Evolutionary conservation across 2,797 vertebrate genomes (phyloP).

Genomic region (Enteromius radiatus): DNA sequence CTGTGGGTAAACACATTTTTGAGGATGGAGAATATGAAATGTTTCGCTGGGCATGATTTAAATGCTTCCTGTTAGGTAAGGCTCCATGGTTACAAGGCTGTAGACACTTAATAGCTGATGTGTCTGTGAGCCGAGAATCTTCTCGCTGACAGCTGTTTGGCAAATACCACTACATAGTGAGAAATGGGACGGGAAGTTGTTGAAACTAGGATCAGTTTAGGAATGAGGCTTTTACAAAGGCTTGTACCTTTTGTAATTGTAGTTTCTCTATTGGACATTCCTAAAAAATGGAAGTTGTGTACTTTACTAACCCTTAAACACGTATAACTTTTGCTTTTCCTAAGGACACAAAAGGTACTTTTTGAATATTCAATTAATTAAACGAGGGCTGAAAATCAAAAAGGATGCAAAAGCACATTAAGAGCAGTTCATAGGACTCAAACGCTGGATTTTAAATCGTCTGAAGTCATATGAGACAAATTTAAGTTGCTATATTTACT

Average conservation of each 20-base stretch:
- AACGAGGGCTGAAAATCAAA: neutral
- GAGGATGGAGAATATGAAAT: constrained; percentile 15
- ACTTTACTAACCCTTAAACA: neutral
- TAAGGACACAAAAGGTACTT: neutral
- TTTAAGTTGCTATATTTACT: too few species aligned
- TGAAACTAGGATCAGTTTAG: neutral
- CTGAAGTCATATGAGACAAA: neutral
- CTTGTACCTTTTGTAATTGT: neutral
- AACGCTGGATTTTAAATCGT: neutral
- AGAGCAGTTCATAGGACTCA: neutral
- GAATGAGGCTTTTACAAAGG: neutral
- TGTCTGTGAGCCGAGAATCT: constrained; percentile 44
- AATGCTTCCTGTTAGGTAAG: constrained; percentile 37
- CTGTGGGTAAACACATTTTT: constrained; percentile 5
- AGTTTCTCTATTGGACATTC: neutral
- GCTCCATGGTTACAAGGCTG: constrained; percentile 41
- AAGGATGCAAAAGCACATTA: neutral
- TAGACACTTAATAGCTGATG: constrained; percentile 36
- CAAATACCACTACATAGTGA: constrained; percentile 29
- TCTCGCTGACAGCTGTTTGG: constrained; percentile 38
- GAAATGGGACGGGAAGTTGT: neutral
- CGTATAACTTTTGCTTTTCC: neutral
- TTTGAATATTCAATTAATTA: neutral
- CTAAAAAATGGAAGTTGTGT: neutral
- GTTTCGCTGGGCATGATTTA: constrained; percentile 14